Evolutionary conservation across 2,888 invertebrate genomes (phyloP), one percentile per base, ranked within the genome.

Genomic region (Lomographa bimaculata): DNA sequence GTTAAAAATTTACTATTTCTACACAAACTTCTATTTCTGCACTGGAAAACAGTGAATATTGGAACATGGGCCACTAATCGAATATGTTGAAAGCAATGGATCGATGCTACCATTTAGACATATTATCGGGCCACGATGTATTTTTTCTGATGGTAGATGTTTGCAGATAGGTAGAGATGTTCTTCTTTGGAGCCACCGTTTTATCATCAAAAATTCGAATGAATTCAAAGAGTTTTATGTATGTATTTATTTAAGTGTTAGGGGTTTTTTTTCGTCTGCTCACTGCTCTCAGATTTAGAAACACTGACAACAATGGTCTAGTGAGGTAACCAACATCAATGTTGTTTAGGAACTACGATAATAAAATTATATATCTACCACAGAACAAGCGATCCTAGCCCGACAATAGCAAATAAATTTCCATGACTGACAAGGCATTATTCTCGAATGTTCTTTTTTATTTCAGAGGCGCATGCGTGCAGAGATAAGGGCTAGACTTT

Each of bases 401-500:
- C 65, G 71, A 68, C 53, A 63, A 67, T 67, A 71, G 57, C 45
- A 54, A 58, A 68, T 69, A 83, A 87, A 87, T 85, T 84, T 86
- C 89, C 87, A 87, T 87, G 87, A 89, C 89, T 80, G 81, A 82
- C 86, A 85, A 64, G 74, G 89, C 89, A 87, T 84, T 83, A 86
- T 85, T 86, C 78, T 84, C 80, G 71, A 75, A 71, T 81, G 75
- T 79, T 79, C 77, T 85, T 83, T 85, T 84, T 68, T 69, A 78
- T 90, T 90, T 85, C 90, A 90, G 90, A 90, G 90, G 90, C 90
- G 83, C 90, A 89, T 89, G 89, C 87, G 79, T 77, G 80, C 83
- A 79, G 86, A 80, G 79, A 80, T 79, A 76, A 80, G 68, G 89
- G 87, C 80, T 86, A 87, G 71, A 71, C 71, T 70, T 71, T 75